These are phyloP conservation scores for Lepidonotus clava DNA, from an alignment of 2,888 invertebrate species.

Conservation along the genomic window DNA sequence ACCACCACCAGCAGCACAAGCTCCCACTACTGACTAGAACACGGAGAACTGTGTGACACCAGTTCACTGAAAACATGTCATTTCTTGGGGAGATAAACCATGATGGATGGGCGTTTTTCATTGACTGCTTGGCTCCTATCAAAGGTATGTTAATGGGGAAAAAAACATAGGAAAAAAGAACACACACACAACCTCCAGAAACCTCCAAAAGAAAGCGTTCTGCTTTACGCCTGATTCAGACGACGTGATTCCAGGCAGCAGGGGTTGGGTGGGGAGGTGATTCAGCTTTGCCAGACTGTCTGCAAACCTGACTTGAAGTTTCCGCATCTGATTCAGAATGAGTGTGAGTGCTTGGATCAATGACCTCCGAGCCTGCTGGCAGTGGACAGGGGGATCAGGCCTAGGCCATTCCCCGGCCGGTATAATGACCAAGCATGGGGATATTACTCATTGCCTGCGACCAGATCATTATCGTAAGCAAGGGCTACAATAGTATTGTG, in stretches of 20 bases:
- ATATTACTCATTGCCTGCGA: slow-evolving; percentile 34
- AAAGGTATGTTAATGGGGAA: slow-evolving; percentile 28
- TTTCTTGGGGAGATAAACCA: not conserved
- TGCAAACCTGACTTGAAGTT: not conserved
- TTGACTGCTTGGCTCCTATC: not conserved
- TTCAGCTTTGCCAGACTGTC: not conserved
- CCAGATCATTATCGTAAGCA: slow-evolving; percentile 45
- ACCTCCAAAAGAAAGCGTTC: no score
- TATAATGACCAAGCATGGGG: slow-evolving; percentile 23
- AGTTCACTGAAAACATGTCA: slow-evolving; percentile 10
- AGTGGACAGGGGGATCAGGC: not conserved
- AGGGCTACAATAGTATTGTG: slow-evolving; percentile 26
- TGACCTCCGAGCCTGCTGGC: not conserved
- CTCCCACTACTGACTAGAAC: not conserved
- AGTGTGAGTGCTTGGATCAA: not conserved
- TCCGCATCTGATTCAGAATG: slow-evolving; percentile 5
- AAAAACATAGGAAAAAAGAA: not conserved
- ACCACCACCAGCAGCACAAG: not conserved
- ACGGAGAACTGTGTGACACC: not conserved
- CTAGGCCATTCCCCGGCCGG: not conserved
- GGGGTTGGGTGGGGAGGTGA: not conserved
- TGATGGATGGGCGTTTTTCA: slow-evolving; percentile 8
- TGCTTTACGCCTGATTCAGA: no score
- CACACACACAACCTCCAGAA: not conserved
- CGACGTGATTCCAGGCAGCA: no score